Base-by-base conservation (phyloP, 2,888 invertebrate genomes). In the Sycophila texana region DNA sequence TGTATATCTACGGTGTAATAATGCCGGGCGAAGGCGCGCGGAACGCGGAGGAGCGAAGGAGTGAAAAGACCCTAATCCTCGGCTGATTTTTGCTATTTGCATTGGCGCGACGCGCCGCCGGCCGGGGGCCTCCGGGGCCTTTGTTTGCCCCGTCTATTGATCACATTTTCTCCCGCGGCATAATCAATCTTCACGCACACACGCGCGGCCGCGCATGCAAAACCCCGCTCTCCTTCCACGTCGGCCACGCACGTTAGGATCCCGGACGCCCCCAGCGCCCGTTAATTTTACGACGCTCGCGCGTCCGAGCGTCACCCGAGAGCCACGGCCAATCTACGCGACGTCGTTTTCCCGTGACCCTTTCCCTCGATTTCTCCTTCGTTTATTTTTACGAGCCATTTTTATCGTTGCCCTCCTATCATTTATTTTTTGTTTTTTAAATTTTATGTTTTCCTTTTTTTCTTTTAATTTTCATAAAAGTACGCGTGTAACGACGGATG, bases 131-230 rank as follows among this genome's bases (percentile, higher is more conserved):
- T 51, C 39, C 61, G 66, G 57, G 51, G 61, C 51, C 87, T 89
- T 89, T 89, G 89, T 89, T 89, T 89, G 89, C 85, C 85, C 49
- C 84, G 86, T 87, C 87, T 90, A 90, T 90, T 90, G 90, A 90
- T 90, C 89, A 90, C 88, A 90, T 90, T 90, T 90, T 90, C 89
- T 88, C 89, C 70, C 77, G 87, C 84, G 87, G 88, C 87, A 89
- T 89, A 90, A 90, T 90, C 90, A 90, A 90, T 90, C 90, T 90
- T 89, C 87, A 85, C 88, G 86, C 87, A 87, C 86, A 88, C 86
- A 83, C 81, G 82, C 58, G 58, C 47, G 51, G 60, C 82, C 82
- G 49, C 58, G 74, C 65, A 80, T 77, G 74, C 68, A 80, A 80
- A 80, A 73, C 65, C 74, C 57, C 30, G 16, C 20, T 20, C 61